A percentile compares a stretch with the other conserved stretches of the same genome.
Evolutionary conservation across 2,113 vertebrate genomes (phyloP).

Genomic region (Cololabis saira): DNA sequence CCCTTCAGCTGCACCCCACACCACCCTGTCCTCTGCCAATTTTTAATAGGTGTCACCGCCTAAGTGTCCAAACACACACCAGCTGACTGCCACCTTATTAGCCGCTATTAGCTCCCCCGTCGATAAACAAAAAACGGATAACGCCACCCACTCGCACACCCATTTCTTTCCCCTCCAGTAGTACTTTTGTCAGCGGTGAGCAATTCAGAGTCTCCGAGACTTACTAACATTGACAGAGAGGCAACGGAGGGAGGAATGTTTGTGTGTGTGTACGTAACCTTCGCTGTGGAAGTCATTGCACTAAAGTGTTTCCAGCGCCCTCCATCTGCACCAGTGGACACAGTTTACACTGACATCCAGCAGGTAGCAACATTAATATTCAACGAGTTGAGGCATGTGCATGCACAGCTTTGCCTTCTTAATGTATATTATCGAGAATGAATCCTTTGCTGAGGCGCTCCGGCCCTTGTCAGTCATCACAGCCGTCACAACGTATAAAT

Average conservation of each 20-base stretch:
- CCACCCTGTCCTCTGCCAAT: conserved; percentile 29
- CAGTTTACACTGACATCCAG: conserved; percentile 30
- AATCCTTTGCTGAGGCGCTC: conserved; percentile 4
- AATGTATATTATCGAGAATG: conserved; percentile 6
- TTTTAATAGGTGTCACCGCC: conserved; percentile 40
- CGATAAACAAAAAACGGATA: conserved; percentile 30
- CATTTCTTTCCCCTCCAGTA: neutral
- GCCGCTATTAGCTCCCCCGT: conserved; percentile 33
- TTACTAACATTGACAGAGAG: conserved; percentile 6
- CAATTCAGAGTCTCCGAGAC: neutral
- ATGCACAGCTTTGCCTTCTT: neutral
- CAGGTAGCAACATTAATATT: conserved; percentile 42
- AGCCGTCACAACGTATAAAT: conserved; percentile 30
- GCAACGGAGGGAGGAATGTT: neutral
- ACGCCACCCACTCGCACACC: neutral
- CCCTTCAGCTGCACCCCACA: conserved; percentile 15
- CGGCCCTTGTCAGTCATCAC: conserved; percentile 28
- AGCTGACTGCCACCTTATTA: conserved; percentile 45
- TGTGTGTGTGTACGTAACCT: conserved; percentile 7
- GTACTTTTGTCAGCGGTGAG: conserved; percentile 5
- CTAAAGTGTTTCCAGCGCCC: conserved; percentile 3
- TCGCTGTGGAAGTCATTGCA: neutral
- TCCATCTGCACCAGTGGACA: conserved; percentile 17
- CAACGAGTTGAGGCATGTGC: conserved; percentile 1
- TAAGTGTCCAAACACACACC: conserved; percentile 11